phyloP scores from a whole-genome alignment of 2,113 vertebrate genomes.

The Phrynocephalus versicolor region DNA sequence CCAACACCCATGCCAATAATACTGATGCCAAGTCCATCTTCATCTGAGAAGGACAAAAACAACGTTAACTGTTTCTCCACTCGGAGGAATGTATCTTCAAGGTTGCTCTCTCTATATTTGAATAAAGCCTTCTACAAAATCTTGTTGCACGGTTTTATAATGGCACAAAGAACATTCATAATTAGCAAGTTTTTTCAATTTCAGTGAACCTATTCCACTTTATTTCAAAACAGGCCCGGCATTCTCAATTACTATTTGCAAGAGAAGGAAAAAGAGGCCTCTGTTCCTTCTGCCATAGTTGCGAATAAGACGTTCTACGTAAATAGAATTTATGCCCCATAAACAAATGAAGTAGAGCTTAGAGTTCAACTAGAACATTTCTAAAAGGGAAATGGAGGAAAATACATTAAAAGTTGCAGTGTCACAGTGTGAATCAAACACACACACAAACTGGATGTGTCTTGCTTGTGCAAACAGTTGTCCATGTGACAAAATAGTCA shows the following conservation, averaged over 20 bases:
- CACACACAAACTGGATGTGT: not conserved
- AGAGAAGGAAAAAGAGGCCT: not conserved
- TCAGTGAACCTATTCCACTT: not conserved
- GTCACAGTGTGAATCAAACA: not conserved
- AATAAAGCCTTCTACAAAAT: not conserved
- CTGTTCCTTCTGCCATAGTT: not conserved
- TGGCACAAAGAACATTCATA: too few relatives aligned
- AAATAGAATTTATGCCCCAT: too few relatives aligned
- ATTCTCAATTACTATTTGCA: not conserved
- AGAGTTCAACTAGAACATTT: not conserved
- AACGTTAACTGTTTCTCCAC: not conserved
- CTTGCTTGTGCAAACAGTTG: too few relatives aligned
- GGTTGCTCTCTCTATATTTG: not conserved
- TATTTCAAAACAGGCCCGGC: not conserved
- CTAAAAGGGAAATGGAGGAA: not conserved
- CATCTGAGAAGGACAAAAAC: constrained; percentile 79
- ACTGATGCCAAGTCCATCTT: constrained; percentile 96
- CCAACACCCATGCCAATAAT: constrained; percentile 99
- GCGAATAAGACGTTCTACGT: too few relatives aligned
- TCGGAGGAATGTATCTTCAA: not conserved
- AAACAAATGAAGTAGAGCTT: too few relatives aligned
- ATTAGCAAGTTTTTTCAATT: not conserved
- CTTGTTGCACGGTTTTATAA: not conserved
- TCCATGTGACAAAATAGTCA: too few relatives aligned
- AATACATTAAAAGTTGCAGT: too few relatives aligned